phyloP scores from a whole-genome alignment of 1,140 invertebrate species.

The Drosophila saltans region DNA sequence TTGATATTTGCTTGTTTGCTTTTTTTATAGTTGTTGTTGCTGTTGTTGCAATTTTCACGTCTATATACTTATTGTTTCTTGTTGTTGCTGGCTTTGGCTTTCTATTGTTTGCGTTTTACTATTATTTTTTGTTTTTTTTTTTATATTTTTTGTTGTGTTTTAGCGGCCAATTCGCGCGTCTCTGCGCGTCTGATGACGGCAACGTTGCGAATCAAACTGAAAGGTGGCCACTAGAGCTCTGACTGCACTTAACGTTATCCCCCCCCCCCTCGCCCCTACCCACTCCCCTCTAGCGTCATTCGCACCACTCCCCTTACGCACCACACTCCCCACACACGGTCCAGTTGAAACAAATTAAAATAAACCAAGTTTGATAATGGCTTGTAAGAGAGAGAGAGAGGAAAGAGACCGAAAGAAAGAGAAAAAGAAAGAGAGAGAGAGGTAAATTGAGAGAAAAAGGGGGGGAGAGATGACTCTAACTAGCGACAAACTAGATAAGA shows the following conservation, averaged over 20 bases:
- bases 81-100: no score
- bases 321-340: background rate
- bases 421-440: background rate
- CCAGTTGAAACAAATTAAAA: slow-evolving; percentile 50
- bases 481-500: slow-evolving; percentile 53
- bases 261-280: background rate
- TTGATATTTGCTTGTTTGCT: slow-evolving; percentile 5
- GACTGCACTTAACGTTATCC: slow-evolving; percentile 27
- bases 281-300: background rate
- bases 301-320: background rate
- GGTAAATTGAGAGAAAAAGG: background rate
- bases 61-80: slow-evolving; percentile 19
- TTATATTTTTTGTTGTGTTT: slow-evolving; percentile 27
- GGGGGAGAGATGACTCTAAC: slow-evolving; percentile 3
- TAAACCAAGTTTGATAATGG: slow-evolving; percentile 55
- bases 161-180: slow-evolving; percentile 24
- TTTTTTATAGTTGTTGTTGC: background rate
- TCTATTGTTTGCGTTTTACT: no score
- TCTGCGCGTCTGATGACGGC: slow-evolving; percentile 43
- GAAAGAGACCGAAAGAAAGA: background rate
- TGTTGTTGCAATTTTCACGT: slow-evolving; percentile 42
- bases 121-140: no score
- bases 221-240: slow-evolving; percentile 21
- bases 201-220: slow-evolving; percentile 63
- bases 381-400: background rate